Evolutionary conservation across 1,140 invertebrate genomes (phyloP).

Genomic region (Steinernema khuongi): DNA sequence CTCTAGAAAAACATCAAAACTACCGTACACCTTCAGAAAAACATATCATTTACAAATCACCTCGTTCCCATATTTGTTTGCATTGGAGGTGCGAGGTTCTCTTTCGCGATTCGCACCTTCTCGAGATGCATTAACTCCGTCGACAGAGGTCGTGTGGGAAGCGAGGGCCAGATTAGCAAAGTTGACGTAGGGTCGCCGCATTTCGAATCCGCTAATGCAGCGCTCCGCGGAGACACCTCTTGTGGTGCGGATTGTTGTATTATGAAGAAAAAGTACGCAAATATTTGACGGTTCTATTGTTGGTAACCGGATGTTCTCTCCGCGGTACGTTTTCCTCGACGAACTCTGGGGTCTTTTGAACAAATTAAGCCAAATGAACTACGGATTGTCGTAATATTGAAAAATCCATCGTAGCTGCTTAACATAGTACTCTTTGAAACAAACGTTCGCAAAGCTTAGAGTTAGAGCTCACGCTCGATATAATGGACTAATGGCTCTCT

Average conservation of each 20-base stretch:
- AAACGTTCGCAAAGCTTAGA: too few relatives aligned
- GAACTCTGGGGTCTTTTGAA: too few relatives aligned
- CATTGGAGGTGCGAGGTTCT: background rate
- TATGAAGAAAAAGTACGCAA: slow-evolving; percentile 15
- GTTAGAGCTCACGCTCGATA: too few relatives aligned
- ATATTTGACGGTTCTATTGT: slow-evolving; percentile 15
- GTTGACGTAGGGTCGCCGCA: background rate
- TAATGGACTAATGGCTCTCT: too few relatives aligned
- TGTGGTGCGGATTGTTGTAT: background rate
- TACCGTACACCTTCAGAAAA: background rate
- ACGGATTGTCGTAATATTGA: too few relatives aligned
- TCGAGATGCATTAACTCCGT: slow-evolving; percentile 7
- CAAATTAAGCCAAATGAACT: too few relatives aligned
- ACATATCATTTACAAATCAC: background rate
- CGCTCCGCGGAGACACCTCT: background rate
- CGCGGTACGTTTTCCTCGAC: too few relatives aligned
- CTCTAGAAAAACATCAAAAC: too few relatives aligned
- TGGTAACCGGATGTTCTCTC: too few relatives aligned
- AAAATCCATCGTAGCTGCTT: too few relatives aligned
- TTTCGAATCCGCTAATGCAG: slow-evolving; percentile 13
- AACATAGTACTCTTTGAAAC: too few relatives aligned
- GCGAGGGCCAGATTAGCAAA: background rate
- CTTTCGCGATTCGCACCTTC: background rate
- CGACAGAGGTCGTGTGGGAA: slow-evolving; percentile 1
- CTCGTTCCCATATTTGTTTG: background rate